Evolutionary conservation across 2,797 vertebrate species (phyloP).

Genomic region (Cheirogaleus major): DNA sequence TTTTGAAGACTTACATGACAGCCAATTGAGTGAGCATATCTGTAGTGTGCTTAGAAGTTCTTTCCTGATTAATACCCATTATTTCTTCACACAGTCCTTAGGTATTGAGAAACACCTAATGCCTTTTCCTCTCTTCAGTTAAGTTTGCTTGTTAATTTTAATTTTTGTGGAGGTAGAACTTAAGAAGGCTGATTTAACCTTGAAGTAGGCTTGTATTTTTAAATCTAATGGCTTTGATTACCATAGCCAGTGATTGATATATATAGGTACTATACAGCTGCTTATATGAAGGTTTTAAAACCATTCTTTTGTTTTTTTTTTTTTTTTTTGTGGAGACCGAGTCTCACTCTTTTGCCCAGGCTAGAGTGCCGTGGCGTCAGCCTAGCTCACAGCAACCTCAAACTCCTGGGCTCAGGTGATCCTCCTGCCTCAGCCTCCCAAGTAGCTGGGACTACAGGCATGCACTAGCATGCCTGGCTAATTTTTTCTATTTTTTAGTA

Average conservation of each 20-base stretch:
- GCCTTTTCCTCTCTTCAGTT: not conserved
- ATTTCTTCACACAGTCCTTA: not conserved
- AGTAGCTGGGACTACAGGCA: too few relatives aligned
- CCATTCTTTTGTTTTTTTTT: too few relatives aligned
- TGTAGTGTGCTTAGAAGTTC: not conserved
- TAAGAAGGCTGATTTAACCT: not conserved
- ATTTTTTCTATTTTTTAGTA: too few relatives aligned
- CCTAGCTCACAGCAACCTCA: too few relatives aligned
- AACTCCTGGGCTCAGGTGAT: too few relatives aligned
- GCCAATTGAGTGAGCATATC: not conserved
- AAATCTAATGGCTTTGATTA: not conserved
- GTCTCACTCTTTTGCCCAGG: too few relatives aligned
- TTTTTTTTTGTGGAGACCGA: too few relatives aligned
- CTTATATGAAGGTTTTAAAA: not conserved
- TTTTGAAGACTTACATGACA: constrained; percentile 15
- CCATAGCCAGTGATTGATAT: not conserved
- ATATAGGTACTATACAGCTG: not conserved
- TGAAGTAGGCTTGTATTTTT: not conserved
- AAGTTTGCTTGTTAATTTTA: constrained; percentile 35
- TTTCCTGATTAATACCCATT: not conserved
- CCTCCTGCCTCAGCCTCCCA: too few relatives aligned
- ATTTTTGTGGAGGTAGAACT: not conserved
- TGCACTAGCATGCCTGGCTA: too few relatives aligned
- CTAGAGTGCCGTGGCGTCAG: too few relatives aligned
- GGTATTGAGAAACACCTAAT: not conserved